These are phyloP conservation scores for Amazona guildingii DNA, from an alignment of 2,113 vertebrate species.

Conservation along the genomic window DNA sequence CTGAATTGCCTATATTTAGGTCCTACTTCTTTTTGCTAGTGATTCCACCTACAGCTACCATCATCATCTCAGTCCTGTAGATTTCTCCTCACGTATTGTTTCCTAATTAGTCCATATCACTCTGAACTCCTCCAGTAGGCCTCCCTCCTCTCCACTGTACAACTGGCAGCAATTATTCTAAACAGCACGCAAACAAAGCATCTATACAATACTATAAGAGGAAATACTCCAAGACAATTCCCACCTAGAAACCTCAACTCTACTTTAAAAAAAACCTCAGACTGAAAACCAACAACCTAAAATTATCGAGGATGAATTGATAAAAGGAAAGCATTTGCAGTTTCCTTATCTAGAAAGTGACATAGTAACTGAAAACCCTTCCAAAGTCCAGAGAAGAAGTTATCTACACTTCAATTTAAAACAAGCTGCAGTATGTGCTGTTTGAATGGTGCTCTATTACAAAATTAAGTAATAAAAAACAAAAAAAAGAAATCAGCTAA, in stretches of 20 bases:
- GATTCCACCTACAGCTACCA: neutral
- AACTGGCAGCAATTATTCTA: neutral
- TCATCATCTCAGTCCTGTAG: neutral
- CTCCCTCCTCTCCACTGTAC: neutral
- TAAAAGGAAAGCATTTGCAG: neutral
- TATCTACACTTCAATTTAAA: neutral
- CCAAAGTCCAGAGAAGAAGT: neutral
- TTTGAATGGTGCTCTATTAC: slow-evolving; percentile 26
- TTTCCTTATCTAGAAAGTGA: neutral
- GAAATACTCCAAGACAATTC: neutral
- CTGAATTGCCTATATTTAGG: neutral
- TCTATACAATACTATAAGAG: neutral
- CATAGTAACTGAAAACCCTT: neutral
- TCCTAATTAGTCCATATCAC: neutral
- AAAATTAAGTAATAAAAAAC: neutral
- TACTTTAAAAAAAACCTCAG: neutral
- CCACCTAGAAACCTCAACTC: neutral
- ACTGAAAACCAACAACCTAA: neutral
- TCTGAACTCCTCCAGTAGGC: neutral
- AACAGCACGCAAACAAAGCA: neutral
- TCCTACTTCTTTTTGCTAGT: neutral
- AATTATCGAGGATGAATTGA: neutral
- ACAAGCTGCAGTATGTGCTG: slow-evolving; percentile 33
- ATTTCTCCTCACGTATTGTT: neutral
- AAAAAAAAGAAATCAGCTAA: neutral